Evolutionary conservation across 2,888 invertebrate species (phyloP), one percentile per base, ranked within the genome.

Genomic region (Brachyptera risi): DNA sequence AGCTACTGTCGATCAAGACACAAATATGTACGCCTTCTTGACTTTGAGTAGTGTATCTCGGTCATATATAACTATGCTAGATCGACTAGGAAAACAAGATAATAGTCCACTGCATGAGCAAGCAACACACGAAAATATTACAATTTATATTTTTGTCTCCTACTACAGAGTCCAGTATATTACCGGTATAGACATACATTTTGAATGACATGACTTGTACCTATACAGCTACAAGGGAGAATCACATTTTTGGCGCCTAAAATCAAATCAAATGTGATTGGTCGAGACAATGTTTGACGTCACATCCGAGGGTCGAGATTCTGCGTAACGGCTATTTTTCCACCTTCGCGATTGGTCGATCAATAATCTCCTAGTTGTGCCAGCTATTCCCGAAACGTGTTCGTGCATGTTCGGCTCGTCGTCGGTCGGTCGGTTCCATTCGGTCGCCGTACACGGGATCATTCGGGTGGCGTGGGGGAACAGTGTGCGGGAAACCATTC

Each of bases 331-430:
- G 56, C 5, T 21, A n/a, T 7, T 23, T 27, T 35, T 35, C 42
- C 44, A 23, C 13, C 58, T n/a, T 35, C 35, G 47, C 31, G 59
- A 59, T 62, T 59, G 62, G 62, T 62, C 54, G 62, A 62, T 62
- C 62, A 62, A 62, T 62, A 62, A 59, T 59, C 44, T 56, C 47
- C 38, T 11, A n/a, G 31, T 15, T 21, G n/a, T 47, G 23, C 59
- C 44, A 23, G 51, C 21, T 23, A 17, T 38, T 21, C 17, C 42
- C 40, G 40, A 26, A 24, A 7, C 56, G 57, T 7, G 21, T 31
- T 54, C 54, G 50, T 21, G 24, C 19, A 49, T 27, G 26, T 40
- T 40, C 58, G 61, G 56, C 61, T n/a, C 37, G 27, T 47, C 47
- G 15, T 35, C 38, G 61, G 38, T 51, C 61, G 57, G 58, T 26